phyloP scores from a whole-genome alignment of 2,888 invertebrate genomes.

The Meteorus colon region DNA sequence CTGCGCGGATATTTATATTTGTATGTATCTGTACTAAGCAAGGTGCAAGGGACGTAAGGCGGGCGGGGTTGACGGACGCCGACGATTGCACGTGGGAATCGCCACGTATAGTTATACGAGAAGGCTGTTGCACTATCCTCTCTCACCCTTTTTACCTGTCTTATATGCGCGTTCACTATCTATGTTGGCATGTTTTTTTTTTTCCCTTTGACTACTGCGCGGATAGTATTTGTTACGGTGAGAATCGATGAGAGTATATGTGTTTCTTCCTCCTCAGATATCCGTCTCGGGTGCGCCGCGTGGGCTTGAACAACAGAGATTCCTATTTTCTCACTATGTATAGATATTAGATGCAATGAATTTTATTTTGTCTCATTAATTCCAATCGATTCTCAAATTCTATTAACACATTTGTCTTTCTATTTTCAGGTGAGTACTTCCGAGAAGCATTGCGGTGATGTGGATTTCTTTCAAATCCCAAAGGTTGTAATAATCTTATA shows the following conservation, averaged over 20 bases:
- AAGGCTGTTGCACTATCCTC: slow-evolving; percentile 30
- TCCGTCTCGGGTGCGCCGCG: slow-evolving; percentile 17
- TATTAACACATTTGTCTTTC: background rate
- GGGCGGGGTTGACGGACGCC: slow-evolving; percentile 44
- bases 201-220: background rate
- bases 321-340: background rate
- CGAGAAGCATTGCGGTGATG: background rate
- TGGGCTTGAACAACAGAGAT: slow-evolving; percentile 27
- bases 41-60: slow-evolving; percentile 18
- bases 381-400: background rate
- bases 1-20: slow-evolving; percentile 48
- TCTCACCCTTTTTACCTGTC: slow-evolving; percentile 1
- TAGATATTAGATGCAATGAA: background rate
- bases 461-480: background rate
- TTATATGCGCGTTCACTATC: slow-evolving; percentile 14
- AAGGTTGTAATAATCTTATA: background rate
- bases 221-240: slow-evolving; percentile 27
- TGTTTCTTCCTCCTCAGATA: slow-evolving; percentile 10
- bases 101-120: slow-evolving; percentile 8
- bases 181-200: slow-evolving; percentile 16
- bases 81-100: slow-evolving; percentile 53
- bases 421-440: slow-evolving; percentile 26
- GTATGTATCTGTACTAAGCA: slow-evolving; percentile 45
- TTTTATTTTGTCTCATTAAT: background rate
- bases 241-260: slow-evolving; percentile 3